Evolutionary conservation across 2,797 vertebrate genomes (phyloP), one percentile per base, ranked within the genome.

Genomic region (Falco columbarius): DNA sequence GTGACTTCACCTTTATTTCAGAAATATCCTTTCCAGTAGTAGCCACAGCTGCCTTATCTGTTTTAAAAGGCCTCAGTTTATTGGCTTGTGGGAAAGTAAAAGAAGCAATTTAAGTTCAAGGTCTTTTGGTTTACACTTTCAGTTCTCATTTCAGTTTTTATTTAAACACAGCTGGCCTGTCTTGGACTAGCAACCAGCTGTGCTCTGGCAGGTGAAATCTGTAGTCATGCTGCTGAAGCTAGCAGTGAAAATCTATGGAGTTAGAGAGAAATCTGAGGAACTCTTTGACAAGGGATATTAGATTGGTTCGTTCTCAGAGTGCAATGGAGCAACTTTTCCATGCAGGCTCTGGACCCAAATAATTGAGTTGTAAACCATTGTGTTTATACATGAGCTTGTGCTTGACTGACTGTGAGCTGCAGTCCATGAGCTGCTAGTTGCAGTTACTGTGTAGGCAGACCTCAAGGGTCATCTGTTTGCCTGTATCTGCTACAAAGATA

Each of bases 111-210:
- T 59, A 59, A 58, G 54, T 83, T 77, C 74, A 91, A 75, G 49
- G 75, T 63, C 51, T 66, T 59, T 38, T 62, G 32, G 52, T 76
- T 91, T 80, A 47, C 7, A 10, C 30, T 86, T 13, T 52, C 86
- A 51, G 42, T 38, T 86, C 82, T 91, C 30, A 20, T 88, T 83
- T 65, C 58, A 72, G 70, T 40, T 80, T 83, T 87, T 58, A 38
- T 88, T 86, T 51, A 93, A 93, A 81, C 66, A 58, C 44, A 91
- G 77, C 75, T 75, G 71, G 38, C 23, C 74, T 85, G 47, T 30
- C 30, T 24, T 30, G 47, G 46, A 27, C 65, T 58, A 18, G 46
- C 29, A 56, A 36, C 30, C 62, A 68, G 46, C 51, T 71, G 58
- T 52, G 73, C 40, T 59, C 51, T 68, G 71, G 58, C 51, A 80